Evolutionary conservation across 2,797 vertebrate species (phyloP).

Genomic region (Tauraco hartlaubi): DNA sequence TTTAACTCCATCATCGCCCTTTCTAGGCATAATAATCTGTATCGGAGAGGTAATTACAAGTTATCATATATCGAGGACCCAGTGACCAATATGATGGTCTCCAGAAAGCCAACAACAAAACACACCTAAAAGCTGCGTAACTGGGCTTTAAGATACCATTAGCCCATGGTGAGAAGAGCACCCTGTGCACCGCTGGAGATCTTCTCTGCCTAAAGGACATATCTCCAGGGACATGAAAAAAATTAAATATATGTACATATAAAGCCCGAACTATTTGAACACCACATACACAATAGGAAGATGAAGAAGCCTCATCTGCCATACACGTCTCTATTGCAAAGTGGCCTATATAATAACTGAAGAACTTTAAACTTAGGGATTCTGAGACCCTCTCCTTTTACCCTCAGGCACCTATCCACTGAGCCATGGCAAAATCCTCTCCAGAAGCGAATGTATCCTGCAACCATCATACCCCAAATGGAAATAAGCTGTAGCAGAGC

Average conservation of each 20-base stretch:
- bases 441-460: background rate
- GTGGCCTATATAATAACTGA: background rate
- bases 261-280: background rate
- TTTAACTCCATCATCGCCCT: background rate
- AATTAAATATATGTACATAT: background rate
- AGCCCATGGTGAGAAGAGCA: background rate
- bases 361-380: background rate
- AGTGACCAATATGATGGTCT: background rate
- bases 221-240: background rate
- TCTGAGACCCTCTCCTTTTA: background rate
- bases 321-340: background rate
- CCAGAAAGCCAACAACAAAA: background rate
- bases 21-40: background rate
- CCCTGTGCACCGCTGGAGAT: rapidly evolving
- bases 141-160: background rate
- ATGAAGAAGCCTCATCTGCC: background rate
- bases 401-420: background rate
- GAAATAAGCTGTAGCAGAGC: background rate
- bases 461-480: background rate
- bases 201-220: background rate
- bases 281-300: background rate
- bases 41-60: background rate
- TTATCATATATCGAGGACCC: background rate
- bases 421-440: background rate
- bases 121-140: background rate